phyloP scores from a whole-genome alignment of 2,113 vertebrate species.

The Phocoena sinus region DNA sequence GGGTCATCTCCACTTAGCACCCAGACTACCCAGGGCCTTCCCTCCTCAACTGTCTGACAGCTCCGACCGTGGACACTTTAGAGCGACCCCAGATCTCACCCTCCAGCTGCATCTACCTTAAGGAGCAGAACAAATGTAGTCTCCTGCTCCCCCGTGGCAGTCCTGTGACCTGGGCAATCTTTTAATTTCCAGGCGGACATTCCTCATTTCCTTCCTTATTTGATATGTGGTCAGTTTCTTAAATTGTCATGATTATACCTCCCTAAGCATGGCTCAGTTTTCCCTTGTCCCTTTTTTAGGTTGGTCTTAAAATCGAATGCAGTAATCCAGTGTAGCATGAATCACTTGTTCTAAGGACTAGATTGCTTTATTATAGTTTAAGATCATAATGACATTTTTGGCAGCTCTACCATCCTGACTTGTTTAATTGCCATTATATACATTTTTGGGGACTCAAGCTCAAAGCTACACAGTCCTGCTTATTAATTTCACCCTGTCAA shows the following conservation, averaged over 20 bases:
- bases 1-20: fast-evolving
- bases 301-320: background rate
- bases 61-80: fast-evolving
- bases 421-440: fast-evolving
- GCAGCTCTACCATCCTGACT: background rate
- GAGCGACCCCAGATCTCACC: fast-evolving
- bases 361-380: background rate
- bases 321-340: background rate
- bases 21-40: background rate
- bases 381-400: background rate
- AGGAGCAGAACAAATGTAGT: background rate
- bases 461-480: background rate
- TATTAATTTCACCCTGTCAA: background rate
- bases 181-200: background rate
- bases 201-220: background rate
- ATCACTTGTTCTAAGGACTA: background rate
- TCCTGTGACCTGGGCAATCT: background rate
- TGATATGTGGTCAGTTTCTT: background rate
- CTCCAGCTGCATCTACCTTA: background rate
- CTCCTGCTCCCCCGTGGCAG: background rate
- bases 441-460: background rate
- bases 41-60: background rate
- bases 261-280: background rate
- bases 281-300: background rate
- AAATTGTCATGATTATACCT: background rate